These are phyloP conservation scores for Pseudochirops corinnae DNA, from an alignment of 2,797 vertebrate species.

Conservation along the genomic window DNA sequence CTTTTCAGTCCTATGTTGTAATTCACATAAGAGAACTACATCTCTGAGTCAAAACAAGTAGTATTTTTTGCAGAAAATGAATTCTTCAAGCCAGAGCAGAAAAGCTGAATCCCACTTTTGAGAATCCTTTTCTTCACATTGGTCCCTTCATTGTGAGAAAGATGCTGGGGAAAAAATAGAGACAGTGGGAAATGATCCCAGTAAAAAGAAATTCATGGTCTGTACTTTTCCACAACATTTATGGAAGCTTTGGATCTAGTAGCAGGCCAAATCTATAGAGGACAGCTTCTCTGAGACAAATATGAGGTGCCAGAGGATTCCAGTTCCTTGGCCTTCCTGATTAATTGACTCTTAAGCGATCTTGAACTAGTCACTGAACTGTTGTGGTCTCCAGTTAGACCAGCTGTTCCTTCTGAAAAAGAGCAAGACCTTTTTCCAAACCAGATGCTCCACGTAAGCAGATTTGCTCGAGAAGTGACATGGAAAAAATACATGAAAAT, in stretches of 20 bases:
- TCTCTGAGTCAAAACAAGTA: background rate
- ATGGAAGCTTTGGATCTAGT: background rate
- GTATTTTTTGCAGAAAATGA: background rate
- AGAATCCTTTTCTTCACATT: background rate
- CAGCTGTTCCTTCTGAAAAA: background rate
- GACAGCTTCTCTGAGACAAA: background rate
- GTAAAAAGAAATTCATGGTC: background rate
- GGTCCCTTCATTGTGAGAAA: background rate
- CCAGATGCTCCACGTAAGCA: background rate
- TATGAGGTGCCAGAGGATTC: background rate
- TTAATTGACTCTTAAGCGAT: background rate
- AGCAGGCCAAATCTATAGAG: background rate
- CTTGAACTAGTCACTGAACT: background rate
- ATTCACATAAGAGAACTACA: background rate
- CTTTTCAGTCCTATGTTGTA: background rate
- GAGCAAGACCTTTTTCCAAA: background rate
- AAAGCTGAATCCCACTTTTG: background rate
- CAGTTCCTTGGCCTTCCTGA: background rate
- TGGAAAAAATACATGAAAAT: background rate
- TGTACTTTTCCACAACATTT: background rate
- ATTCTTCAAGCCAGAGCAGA: background rate
- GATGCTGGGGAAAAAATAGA: background rate
- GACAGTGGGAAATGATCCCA: background rate
- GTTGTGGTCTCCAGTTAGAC: background rate
- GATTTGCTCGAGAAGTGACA: background rate